phyloP scores from a whole-genome alignment of 2,888 invertebrate genomes.

The Sycophila texana region DNA sequence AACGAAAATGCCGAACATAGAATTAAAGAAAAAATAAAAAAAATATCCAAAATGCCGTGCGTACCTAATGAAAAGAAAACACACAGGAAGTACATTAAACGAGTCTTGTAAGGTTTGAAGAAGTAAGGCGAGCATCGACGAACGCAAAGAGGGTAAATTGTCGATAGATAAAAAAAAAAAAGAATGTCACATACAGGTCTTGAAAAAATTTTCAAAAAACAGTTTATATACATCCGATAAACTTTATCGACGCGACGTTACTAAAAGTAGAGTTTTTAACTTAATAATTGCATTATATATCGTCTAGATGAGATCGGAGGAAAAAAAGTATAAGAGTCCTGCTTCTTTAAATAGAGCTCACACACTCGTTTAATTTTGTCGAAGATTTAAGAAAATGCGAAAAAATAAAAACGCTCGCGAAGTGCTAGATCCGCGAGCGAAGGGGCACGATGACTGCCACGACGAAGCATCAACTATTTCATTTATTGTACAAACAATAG shows the following conservation, averaged over 20 bases:
- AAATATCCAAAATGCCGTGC: slow-evolving; percentile 50
- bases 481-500: slow-evolving; percentile 54
- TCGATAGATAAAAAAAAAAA: background rate
- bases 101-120: slow-evolving; percentile 57
- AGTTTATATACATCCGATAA: slow-evolving; percentile 41
- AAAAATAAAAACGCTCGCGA: slow-evolving; percentile 12
- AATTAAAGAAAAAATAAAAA: slow-evolving; percentile 9
- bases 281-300: slow-evolving; percentile 37
- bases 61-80: slow-evolving; percentile 42
- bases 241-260: slow-evolving; percentile 43
- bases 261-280: slow-evolving; percentile 42
- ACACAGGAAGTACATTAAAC: slow-evolving; percentile 51
- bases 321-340: slow-evolving; percentile 37
- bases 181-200: slow-evolving; percentile 24
- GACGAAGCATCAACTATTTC: slow-evolving; percentile 40
- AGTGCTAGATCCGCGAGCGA: background rate
- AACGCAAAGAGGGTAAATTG: slow-evolving; percentile 14
- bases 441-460: background rate
- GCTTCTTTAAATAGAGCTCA: slow-evolving; percentile 49
- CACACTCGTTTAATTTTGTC: slow-evolving; percentile 40
- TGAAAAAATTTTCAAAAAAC: slow-evolving; percentile 42
- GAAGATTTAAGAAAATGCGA: background rate
- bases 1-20: slow-evolving; percentile 33
- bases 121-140: slow-evolving; percentile 55
- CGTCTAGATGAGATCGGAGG: slow-evolving; percentile 42